A percentile compares a stretch with the other conserved stretches of the same genome.
phyloP scores from a whole-genome alignment of 2,888 invertebrate species.

The Sisyra nigra region DNA sequence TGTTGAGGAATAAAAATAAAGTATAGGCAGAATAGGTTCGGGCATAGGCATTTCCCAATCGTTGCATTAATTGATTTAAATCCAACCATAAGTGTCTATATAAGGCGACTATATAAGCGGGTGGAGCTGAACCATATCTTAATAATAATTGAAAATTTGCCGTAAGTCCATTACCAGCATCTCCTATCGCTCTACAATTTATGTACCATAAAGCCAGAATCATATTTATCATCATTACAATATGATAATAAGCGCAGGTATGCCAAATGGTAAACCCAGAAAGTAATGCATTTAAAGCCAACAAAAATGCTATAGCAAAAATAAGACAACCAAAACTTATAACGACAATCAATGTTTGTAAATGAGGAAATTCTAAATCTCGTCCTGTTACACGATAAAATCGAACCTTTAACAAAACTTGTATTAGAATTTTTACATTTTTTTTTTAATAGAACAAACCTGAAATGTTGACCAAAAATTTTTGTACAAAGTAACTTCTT shows the following conservation, averaged over 20 bases:
- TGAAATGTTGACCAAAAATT: constrained; percentile 38
- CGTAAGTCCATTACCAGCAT: constrained; percentile 30
- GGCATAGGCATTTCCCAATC: constrained; percentile 48
- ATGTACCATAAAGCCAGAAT: constrained; percentile 56
- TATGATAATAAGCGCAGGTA: constrained; percentile 45
- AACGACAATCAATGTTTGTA: constrained; percentile 41
- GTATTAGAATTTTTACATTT: not conserved
- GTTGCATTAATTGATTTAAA: constrained; percentile 46
- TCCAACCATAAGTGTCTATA: constrained; percentile 48
- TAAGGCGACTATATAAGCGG: constrained; percentile 37
- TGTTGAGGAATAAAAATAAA: constrained; percentile 49
- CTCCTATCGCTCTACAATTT: constrained; percentile 47
- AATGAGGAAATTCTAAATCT: constrained; percentile 40
- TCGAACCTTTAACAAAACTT: constrained; percentile 25
- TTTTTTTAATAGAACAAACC: not conserved
- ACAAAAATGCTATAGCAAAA: constrained; percentile 39
- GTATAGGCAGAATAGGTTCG: constrained; percentile 50
- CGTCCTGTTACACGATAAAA: constrained; percentile 40
- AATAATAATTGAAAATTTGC: constrained; percentile 36
- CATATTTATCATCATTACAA: constrained; percentile 56
- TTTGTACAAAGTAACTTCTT: constrained; percentile 50
- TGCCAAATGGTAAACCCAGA: constrained; percentile 48
- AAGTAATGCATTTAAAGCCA: constrained; percentile 39
- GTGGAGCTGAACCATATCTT: constrained; percentile 33
- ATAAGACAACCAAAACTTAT: constrained; percentile 45